Evolutionary conservation across 2,797 vertebrate species (phyloP), one percentile per base, ranked within the genome.

Genomic region (Artibeus lituratus): DNA sequence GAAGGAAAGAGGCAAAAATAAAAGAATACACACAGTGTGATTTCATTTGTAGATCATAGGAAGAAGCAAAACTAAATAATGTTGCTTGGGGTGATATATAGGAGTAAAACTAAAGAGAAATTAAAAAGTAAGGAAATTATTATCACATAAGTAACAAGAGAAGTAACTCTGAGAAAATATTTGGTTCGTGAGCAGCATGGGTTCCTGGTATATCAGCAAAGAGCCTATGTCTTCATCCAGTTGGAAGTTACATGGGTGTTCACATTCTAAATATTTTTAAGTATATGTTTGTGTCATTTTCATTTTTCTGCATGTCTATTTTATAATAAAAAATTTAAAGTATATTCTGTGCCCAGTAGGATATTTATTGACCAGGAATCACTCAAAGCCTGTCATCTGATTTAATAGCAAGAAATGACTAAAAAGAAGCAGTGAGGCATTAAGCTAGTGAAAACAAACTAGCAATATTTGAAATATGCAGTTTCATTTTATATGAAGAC

Each of bases 301-400:
- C 1, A 72, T 24, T 73, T 94, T 83, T 94, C 5, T 90, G 10
- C 26, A 19, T 94, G n/a, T 70, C 16, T 24, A 8, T 84, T 78
- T 91, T 5, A 39, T 51, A 90, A 84, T 62, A 67, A 94, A 90
- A 62, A 51, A 15, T 93, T 53, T 8, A 91, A 93, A 91, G 35
- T 84, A 44, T 57, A 37, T 87, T 83, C 62, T 78, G 29, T 95
- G 29, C 18, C 39, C 49, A 86, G 53, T 24, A 86, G 35, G 47
- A 29, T 90, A 29, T 81, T 94, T 90, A 74, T 26, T 49, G 37
- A 80, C 42, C 24, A 73, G 14, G 26, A 87, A 57, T 87, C 57
- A 62, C 29, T 74, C 7, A 90, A 77, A 92, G 1, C 44, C 51
- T 76, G 62, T 90, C 49, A 70, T 32, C 62, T 83, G 62, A 73